Conservation (phyloP, 2,888 invertebrate genomes). For the Lasioglossum lativentre region DNA sequence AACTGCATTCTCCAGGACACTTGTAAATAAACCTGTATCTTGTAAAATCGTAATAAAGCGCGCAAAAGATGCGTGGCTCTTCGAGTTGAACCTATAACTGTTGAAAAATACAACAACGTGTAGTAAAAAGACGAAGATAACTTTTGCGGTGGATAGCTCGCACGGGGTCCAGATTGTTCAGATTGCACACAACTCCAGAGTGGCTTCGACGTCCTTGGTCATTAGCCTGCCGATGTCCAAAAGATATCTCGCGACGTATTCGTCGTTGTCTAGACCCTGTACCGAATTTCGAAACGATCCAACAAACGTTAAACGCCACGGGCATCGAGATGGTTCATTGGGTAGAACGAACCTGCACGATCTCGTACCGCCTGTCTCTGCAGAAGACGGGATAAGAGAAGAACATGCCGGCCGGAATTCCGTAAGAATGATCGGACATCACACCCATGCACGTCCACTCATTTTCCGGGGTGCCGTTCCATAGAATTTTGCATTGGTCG, state of each 20-base stretch:
- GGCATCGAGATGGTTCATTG: not conserved
- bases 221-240: conserved; percentile 32
- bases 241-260: conserved; percentile 42
- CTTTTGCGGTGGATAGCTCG: not conserved
- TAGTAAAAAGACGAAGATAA: too few species aligned
- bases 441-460: conserved; percentile 71
- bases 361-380: conserved; percentile 52
- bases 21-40: conserved; percentile 57
- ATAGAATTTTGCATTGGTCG: conserved; percentile 66
- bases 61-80: not conserved
- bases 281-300: not conserved
- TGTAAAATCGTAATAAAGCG: conserved; percentile 47
- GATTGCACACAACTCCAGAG: conserved; percentile 28
- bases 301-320: not conserved
- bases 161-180: not conserved
- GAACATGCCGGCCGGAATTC: conserved; percentile 49
- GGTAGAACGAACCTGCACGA: conserved; percentile 55
- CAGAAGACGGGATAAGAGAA: conserved; percentile 68
- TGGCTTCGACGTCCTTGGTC: conserved; percentile 33
- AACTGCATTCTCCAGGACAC: conserved; percentile 6
- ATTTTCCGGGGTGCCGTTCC: conserved; percentile 57
- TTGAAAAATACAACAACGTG: not conserved
- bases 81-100: not conserved
- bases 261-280: conserved; percentile 41
- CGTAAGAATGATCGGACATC: conserved; percentile 65